phyloP scores from a whole-genome alignment of 2,113 vertebrate species.

The Mastomys natalensis region DNA sequence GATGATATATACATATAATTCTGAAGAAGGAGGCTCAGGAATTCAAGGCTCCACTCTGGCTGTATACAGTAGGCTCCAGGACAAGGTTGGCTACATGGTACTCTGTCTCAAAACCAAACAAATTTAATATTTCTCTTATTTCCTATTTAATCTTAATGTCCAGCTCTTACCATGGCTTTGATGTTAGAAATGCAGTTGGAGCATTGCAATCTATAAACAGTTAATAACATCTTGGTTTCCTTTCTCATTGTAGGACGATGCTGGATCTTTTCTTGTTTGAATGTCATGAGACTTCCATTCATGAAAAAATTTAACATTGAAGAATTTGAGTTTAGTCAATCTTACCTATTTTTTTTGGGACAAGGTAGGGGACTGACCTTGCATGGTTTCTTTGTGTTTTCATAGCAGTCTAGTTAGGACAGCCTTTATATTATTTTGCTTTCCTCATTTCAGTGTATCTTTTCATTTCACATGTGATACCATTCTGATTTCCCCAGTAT shows the following conservation, averaged over 20 bases:
- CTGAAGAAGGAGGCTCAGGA: background rate
- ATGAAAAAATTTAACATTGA: constrained; percentile 99
- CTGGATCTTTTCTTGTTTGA: constrained; percentile 99
- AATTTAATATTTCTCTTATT: constrained; percentile 44
- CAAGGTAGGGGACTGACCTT: constrained; percentile 90
- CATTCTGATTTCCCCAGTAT: constrained; percentile 49
- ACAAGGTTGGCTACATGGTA: background rate
- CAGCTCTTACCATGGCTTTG: constrained; percentile 18
- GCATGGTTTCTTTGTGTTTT: constrained; percentile 41
- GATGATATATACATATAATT: background rate
- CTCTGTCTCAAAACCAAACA: background rate
- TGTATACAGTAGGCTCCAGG: background rate
- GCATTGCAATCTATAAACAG: background rate
- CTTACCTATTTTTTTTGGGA: constrained; percentile 99
- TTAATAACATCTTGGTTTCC: constrained; percentile 64
- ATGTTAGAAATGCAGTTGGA: constrained; percentile 14
- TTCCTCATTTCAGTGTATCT: constrained; percentile 32
- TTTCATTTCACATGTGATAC: background rate
- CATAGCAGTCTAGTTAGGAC: background rate
- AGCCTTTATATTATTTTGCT: constrained; percentile 24
- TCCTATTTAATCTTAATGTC: constrained; percentile 53
- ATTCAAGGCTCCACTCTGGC: background rate
- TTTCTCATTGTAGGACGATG: constrained; percentile 92
- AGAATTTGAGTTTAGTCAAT: constrained; percentile 99
- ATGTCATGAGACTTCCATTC: constrained; percentile 98